These are phyloP conservation scores for Plebejus anna DNA, from an alignment of 2,888 invertebrate genomes.

Conservation along the genomic window DNA sequence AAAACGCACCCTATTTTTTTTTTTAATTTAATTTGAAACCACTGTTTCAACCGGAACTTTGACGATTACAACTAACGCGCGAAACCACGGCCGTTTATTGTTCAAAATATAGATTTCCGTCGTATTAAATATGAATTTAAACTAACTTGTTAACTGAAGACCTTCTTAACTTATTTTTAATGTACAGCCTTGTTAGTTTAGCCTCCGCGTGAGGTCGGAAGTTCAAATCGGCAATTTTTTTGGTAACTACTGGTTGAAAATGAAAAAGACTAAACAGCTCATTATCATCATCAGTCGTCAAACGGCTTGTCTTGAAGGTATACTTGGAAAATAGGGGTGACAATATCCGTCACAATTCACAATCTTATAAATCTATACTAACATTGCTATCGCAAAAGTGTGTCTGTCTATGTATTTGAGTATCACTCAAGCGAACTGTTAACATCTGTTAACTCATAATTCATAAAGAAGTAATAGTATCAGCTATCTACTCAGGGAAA, in stretches of 20 bases:
- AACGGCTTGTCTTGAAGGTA: neutral
- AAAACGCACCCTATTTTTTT: neutral
- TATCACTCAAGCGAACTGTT: too few relatives aligned
- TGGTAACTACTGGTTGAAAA: neutral
- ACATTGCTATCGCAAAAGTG: too few relatives aligned
- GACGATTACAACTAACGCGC: slow-evolving; percentile 8
- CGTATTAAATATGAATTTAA: slow-evolving; percentile 26
- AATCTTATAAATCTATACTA: too few relatives aligned
- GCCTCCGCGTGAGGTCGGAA: slow-evolving; percentile 21
- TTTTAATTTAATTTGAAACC: neutral
- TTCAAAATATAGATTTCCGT: slow-evolving; percentile 24
- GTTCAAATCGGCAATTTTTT: slow-evolving; percentile 25
- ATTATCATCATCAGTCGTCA: neutral
- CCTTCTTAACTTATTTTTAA: slow-evolving; percentile 23
- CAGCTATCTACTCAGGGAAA: too few relatives aligned
- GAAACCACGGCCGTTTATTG: slow-evolving; percentile 16
- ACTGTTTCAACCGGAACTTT: neutral
- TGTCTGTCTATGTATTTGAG: too few relatives aligned
- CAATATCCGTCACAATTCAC: too few relatives aligned
- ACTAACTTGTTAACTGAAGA: slow-evolving; percentile 21
- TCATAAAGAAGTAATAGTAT: too few relatives aligned
- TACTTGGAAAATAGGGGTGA: too few relatives aligned
- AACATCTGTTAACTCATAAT: too few relatives aligned
- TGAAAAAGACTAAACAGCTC: neutral
- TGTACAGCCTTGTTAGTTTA: slow-evolving; percentile 19